Evolutionary conservation across 2,113 vertebrate species (phyloP).

Genomic region (Podilymbus podiceps): DNA sequence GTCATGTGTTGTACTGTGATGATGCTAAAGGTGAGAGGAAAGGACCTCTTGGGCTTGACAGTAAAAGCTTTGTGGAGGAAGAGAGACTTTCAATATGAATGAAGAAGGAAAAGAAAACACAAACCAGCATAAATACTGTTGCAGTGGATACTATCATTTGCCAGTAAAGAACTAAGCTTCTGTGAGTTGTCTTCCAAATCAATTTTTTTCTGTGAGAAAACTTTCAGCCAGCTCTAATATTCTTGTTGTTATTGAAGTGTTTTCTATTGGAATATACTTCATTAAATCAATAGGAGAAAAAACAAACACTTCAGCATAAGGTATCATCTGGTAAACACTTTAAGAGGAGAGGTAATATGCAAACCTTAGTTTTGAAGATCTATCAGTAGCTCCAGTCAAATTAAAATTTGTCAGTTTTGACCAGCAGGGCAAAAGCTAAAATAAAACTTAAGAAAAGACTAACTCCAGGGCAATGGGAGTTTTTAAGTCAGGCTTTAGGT

Average conservation of each 20-base stretch:
- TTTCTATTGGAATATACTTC: not conserved
- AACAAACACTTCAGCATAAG: not conserved
- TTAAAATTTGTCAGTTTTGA: not conserved
- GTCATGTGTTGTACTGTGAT: not conserved
- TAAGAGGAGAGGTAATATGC: not conserved
- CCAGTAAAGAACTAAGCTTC: not conserved
- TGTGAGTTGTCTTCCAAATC: not conserved
- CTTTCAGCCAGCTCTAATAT: not conserved
- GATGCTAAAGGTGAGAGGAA: not conserved
- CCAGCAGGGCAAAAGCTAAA: not conserved
- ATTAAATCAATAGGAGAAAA: not conserved
- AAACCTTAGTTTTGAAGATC: not conserved
- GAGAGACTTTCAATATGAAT: not conserved
- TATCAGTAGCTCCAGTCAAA: not conserved
- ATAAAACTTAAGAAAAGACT: not conserved
- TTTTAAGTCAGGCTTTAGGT: not conserved
- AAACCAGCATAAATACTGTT: not conserved
- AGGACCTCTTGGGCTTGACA: not conserved
- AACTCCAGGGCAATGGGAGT: not conserved
- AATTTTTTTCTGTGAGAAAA: not conserved
- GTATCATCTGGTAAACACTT: not conserved
- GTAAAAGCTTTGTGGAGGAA: not conserved
- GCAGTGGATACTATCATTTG: not conserved
- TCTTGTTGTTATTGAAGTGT: not conserved
- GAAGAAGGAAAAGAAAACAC: not conserved